Conservation (phyloP, 2,113 vertebrate genomes). For the Toxostoma redivivum region DNA sequence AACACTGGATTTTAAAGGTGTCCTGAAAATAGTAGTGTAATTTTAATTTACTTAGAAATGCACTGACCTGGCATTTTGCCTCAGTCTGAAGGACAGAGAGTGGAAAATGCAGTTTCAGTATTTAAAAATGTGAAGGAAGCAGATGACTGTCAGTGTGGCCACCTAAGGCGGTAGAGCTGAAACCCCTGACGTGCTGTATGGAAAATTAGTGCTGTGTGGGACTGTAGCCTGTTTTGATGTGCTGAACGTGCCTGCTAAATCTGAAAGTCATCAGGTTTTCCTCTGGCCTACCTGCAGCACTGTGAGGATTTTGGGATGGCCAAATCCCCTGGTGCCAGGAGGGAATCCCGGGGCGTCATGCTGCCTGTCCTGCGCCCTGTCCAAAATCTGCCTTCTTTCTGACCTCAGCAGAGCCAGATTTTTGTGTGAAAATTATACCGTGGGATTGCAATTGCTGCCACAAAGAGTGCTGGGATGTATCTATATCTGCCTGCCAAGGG, state of each 20-base stretch:
- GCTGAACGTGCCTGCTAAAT: background rate
- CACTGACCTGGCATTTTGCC: background rate
- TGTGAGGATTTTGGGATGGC: background rate
- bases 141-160: background rate
- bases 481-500: background rate
- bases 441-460: background rate
- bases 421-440: background rate
- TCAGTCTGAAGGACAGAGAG: background rate
- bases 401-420: background rate
- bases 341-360: fast-evolving
- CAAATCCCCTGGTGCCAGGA: background rate
- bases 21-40: background rate
- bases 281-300: background rate
- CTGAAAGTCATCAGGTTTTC: background rate
- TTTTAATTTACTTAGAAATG: background rate
- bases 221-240: fast-evolving
- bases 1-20: background rate
- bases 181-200: fast-evolving
- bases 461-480: background rate
- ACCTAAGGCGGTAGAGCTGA: background rate
- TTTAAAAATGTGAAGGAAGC: background rate
- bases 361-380: background rate
- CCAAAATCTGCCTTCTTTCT: background rate
- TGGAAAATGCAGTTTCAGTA: background rate
- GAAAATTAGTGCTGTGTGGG: background rate